A percentile compares a stretch with the other conserved stretches of the same genome.
These are phyloP conservation scores for Papilio glaucus DNA, from an alignment of 1,140 invertebrate species.

Conservation along the genomic window DNA sequence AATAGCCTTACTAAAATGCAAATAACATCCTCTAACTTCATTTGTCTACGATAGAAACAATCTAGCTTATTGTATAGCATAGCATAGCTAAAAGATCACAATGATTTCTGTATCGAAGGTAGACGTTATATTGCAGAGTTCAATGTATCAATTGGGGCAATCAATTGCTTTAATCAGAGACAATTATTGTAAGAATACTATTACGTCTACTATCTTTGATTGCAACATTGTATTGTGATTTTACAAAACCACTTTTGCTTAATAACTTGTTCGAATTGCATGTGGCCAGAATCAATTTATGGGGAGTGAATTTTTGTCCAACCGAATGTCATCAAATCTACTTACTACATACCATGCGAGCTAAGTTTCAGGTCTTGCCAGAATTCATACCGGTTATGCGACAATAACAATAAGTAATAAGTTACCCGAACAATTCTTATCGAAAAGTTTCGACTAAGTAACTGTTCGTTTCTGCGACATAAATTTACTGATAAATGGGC, in stretches of 20 bases:
- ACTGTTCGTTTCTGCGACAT: conserved; percentile 13
- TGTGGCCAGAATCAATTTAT: neutral
- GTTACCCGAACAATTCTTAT: conserved; percentile 4
- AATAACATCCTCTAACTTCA: neutral
- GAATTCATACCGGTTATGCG: neutral
- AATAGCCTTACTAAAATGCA: neutral
- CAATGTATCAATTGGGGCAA: conserved; percentile 28
- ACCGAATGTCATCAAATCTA: too few species aligned
- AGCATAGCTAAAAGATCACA: neutral
- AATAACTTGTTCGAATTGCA: neutral
- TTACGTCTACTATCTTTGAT: conserved; percentile 18
- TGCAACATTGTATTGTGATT: neutral
- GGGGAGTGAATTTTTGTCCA: neutral
- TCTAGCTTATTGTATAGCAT: neutral
- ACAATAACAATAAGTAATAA: conserved; percentile 15
- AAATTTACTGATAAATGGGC: conserved; percentile 7
- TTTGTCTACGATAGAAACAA: neutral
- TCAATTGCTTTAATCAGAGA: conserved; percentile 18
- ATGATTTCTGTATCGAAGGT: neutral
- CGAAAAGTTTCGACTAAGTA: neutral
- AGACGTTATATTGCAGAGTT: conserved; percentile 19
- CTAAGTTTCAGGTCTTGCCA: neutral
- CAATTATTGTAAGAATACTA: conserved; percentile 25
- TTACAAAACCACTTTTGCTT: neutral
- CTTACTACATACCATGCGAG: neutral